A percentile compares a stretch with the other conserved stretches of the same genome.
Evolutionary conservation across 1,140 invertebrate species (phyloP).

Genomic region (Drosophila athabasca): DNA sequence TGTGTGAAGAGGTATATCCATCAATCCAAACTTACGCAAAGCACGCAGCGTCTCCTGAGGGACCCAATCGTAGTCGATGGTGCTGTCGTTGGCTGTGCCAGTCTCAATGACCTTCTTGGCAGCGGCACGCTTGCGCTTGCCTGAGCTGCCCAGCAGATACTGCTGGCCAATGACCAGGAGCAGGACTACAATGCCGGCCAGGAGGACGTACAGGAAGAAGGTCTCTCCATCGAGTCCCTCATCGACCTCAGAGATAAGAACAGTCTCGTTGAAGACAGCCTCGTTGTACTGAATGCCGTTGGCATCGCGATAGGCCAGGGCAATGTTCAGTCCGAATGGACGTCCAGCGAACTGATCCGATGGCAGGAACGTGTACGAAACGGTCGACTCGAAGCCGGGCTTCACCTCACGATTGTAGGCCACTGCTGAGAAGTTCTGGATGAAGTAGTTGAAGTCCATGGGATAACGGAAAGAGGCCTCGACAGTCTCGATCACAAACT

Average conservation of each 20-base stretch:
- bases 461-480: slow-evolving; percentile 99
- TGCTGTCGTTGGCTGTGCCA: slow-evolving; percentile 93
- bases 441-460: slow-evolving; percentile 98
- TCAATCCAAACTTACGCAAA: slow-evolving; percentile 88
- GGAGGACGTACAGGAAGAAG: slow-evolving; percentile 97
- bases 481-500: slow-evolving; percentile 95
- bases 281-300: slow-evolving; percentile 89
- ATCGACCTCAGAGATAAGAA: slow-evolving; percentile 97
- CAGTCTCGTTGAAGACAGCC: slow-evolving; percentile 99
- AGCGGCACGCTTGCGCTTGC: slow-evolving; percentile 85
- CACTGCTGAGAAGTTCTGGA: slow-evolving; percentile 98
- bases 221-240: slow-evolving; percentile 99
- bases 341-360: slow-evolving; percentile 97
- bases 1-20: too few species aligned
- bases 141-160: slow-evolving; percentile 89
- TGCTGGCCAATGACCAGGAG: slow-evolving; percentile 96
- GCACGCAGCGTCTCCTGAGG: slow-evolving; percentile 94
- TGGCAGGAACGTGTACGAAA: slow-evolving; percentile 97
- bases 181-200: slow-evolving; percentile 94
- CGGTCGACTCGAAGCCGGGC: slow-evolving; percentile 95
- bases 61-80: slow-evolving; percentile 99
- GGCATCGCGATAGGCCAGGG: slow-evolving; percentile 95
- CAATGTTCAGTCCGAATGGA: slow-evolving; percentile 97
- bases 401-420: slow-evolving; percentile 95
- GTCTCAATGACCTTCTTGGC: slow-evolving; percentile 89